phyloP scores from a whole-genome alignment of 2,797 vertebrate species.

The Paguma larvata region DNA sequence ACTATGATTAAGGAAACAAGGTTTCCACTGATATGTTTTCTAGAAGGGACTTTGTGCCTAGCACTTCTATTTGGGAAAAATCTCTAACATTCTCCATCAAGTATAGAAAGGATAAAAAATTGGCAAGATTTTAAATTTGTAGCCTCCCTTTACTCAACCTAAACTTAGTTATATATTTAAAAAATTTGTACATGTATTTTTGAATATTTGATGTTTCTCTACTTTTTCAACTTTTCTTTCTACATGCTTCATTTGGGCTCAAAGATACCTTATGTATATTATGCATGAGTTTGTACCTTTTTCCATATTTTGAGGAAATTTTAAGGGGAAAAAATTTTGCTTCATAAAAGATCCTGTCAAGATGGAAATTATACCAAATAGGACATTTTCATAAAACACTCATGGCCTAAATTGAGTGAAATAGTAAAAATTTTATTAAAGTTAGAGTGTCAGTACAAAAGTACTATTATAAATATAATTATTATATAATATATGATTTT shows the following conservation, averaged over 20 bases:
- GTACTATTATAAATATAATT: neutral
- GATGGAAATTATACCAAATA: neutral
- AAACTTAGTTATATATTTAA: neutral
- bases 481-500: neutral
- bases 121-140: neutral
- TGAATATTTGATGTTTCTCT: neutral
- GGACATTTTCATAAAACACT: neutral
- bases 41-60: neutral
- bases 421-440: neutral
- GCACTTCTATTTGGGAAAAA: neutral
- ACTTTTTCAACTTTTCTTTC: conserved; percentile 36
- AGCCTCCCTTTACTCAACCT: neutral
- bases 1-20: neutral
- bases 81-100: neutral
- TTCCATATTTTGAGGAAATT: neutral
- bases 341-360: neutral
- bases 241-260: neutral
- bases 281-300: neutral
- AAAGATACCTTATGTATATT: neutral
- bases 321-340: neutral
- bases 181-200: neutral
- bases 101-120: neutral
- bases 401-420: neutral
- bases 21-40: neutral
- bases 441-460: neutral